Evolutionary conservation across 2,888 invertebrate genomes (phyloP), one percentile per base, ranked within the genome.

Genomic region (Synanthedon myopaeformis): DNA sequence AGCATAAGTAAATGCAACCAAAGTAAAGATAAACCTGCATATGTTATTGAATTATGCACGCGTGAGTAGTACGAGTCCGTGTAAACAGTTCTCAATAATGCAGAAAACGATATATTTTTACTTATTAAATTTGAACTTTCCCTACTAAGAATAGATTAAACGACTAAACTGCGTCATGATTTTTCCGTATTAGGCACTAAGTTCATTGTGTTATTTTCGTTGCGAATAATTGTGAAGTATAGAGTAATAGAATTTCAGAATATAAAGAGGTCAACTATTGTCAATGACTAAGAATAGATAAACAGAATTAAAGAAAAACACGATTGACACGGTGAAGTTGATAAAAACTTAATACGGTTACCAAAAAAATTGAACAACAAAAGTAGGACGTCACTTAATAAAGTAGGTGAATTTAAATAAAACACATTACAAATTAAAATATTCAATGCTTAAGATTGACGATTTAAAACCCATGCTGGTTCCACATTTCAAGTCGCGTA

Each of bases 71-170:
- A 14, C n/a, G 14, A 14, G n/a, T 13, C 10, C 12, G 2, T 45
- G 14, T 45, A 45, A 45, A 45, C 13, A 45, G 6, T 45, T 45
- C 35, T 35, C n/a, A 45, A 53, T 57, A 41, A 14, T 49, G 51
- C 49, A 50, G 49, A n/a, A 28, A 49, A 11, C 23, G 13, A 53
- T n/a, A 52, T 28, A 23, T 48, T 28, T 48, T 28, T 17, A 17
- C 17, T 49, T 65, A 67, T 69, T 57, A 64, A 66, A 65, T 67
- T 62, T 57, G 55, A 52, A 53, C 53, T 55, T 57, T 58, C 59
- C 53, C 53, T 52, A 54, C 56, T 57, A 53, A 60, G 59, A 61
- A 57, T 58, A 61, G 53, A 56, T 59, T 49, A 45, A 19, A 52
- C 41, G 42, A n/a, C 50, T 14, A 5, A 51, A 48, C 52, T 13